Conservation (phyloP, 2,113 vertebrate genomes). For the Dinomys branickii region DNA sequence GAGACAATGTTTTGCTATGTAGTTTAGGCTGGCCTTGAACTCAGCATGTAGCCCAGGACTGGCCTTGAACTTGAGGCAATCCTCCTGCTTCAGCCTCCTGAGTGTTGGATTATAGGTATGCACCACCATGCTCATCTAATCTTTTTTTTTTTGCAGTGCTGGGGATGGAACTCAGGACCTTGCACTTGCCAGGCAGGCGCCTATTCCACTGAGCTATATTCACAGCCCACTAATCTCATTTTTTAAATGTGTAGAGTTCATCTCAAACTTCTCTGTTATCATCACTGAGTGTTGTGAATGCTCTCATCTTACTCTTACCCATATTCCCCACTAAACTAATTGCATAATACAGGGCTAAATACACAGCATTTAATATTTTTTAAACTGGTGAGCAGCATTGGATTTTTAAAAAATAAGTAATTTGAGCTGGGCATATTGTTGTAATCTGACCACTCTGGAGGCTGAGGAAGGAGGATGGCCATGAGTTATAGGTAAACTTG, state of each 20-base stretch:
- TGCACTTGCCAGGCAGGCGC: too few relatives aligned
- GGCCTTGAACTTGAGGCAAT: not conserved
- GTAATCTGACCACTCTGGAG: not conserved
- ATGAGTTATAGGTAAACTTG: not conserved
- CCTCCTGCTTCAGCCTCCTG: not conserved
- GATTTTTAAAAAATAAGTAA: not conserved
- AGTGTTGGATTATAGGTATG: not conserved
- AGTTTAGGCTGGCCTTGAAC: not conserved
- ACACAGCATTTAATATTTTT: not conserved
- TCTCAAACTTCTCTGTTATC: not conserved
- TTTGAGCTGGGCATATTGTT: not conserved
- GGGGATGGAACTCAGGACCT: too few relatives aligned
- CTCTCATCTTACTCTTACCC: not conserved
- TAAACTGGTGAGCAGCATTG: not conserved
- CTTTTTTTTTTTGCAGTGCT: not conserved
- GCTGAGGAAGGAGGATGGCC: not conserved
- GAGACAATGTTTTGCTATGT: not conserved
- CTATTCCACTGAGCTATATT: too few relatives aligned
- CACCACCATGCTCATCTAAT: not conserved
- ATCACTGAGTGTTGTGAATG: not conserved
- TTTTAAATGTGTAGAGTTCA: not conserved
- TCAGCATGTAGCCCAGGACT: not conserved
- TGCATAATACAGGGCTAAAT: not conserved
- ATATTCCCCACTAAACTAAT: not conserved
- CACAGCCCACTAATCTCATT: not conserved